phyloP scores from a whole-genome alignment of 30 jellyfish, hydroid and myxozoan species.

The Cassiopea xamachana region DNA sequence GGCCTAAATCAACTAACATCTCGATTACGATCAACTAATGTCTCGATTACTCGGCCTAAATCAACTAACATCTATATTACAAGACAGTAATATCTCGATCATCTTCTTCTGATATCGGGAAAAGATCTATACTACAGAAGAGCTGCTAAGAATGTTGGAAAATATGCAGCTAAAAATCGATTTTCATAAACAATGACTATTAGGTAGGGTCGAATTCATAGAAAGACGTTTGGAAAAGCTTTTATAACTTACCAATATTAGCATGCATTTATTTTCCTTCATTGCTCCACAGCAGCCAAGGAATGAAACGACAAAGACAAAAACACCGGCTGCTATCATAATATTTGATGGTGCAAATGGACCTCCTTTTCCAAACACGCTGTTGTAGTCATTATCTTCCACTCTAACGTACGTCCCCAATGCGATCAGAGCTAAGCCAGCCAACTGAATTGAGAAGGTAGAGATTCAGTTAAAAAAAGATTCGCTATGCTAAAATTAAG shows the following conservation, averaged over 20 bases:
- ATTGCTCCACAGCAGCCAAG: conserved; percentile 82
- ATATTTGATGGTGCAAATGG: conserved; percentile 73
- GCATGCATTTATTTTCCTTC: conserved; percentile 65
- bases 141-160: too few relatives aligned
- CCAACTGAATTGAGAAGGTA: conserved; percentile 37
- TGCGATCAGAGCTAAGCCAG: conserved; percentile 69
- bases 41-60: too few relatives aligned
- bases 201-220: too few relatives aligned
- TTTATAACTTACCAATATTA: conserved; percentile 22
- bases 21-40: too few relatives aligned
- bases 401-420: conserved; percentile 65
- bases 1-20: too few relatives aligned
- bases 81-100: too few relatives aligned
- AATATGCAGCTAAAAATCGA: too few relatives aligned
- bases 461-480: neutral
- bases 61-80: too few relatives aligned
- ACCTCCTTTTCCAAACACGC: conserved; percentile 77
- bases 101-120: too few relatives aligned
- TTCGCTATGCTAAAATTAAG: neutral
- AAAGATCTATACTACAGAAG: too few relatives aligned
- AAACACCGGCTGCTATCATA: conserved; percentile 77
- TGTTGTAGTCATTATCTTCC: conserved; percentile 64
- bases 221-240: too few relatives aligned
- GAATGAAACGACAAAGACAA: conserved; percentile 65
- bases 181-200: too few relatives aligned